A percentile compares a stretch with the other conserved stretches of the same genome.
phyloP scores from a whole-genome alignment of 2,113 vertebrate species.

The Pavo muticus region DNA sequence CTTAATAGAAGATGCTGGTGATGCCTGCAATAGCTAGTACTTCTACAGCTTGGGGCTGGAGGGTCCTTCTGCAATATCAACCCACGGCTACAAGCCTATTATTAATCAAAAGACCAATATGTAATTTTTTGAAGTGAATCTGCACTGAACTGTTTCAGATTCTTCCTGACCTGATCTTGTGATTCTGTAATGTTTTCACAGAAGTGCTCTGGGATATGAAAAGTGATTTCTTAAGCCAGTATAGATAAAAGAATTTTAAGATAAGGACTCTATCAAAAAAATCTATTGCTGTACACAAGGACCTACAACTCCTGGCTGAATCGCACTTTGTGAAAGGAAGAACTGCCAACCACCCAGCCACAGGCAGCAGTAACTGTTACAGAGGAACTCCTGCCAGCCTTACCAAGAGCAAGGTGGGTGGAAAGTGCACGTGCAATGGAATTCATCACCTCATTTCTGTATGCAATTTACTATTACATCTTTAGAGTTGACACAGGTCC shows the following conservation, averaged over 20 bases:
- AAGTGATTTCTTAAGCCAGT: slow-evolving; percentile 1
- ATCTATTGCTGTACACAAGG: not conserved
- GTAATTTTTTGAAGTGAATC: slow-evolving; percentile 67
- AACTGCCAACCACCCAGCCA: not conserved
- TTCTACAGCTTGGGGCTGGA: slow-evolving; percentile 34
- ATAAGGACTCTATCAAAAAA: not conserved
- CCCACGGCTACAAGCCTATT: slow-evolving; percentile 43
- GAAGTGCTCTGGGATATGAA: not conserved
- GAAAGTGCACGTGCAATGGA: not conserved
- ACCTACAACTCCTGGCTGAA: not conserved
- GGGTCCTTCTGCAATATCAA: slow-evolving; percentile 38
- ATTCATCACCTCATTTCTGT: not conserved
- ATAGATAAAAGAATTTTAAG: not conserved
- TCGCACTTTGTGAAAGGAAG: not conserved
- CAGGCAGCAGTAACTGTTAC: not conserved
- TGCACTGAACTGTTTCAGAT: slow-evolving; percentile 4
- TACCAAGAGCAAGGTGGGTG: not conserved
- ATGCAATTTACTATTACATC: not conserved
- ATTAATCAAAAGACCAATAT: slow-evolving; percentile 56
- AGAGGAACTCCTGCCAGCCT: not conserved
- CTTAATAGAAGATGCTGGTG: slow-evolving; percentile 65
- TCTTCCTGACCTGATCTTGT: not conserved
- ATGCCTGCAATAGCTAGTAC: slow-evolving; percentile 60
- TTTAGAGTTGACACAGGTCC: not conserved
- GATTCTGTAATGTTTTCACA: not conserved